Percentiles rank a stretch among this genome's conserved stretches.
phyloP scores from a whole-genome alignment of 2,797 vertebrate genomes.

The Lepilemur septentrionalis region DNA sequence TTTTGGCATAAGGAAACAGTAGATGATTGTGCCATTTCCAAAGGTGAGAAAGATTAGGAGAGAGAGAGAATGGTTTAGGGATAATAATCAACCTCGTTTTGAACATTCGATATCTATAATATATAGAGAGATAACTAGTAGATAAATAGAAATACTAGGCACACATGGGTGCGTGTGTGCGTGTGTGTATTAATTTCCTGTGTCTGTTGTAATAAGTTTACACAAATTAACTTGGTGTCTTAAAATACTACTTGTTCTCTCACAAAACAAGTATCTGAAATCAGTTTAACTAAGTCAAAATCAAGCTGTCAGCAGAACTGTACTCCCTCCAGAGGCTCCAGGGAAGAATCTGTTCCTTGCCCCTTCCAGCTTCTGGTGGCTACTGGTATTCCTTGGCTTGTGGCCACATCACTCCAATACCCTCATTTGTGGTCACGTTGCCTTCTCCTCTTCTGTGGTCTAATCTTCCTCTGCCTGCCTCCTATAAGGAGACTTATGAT shows the following conservation, averaged over 20 bases:
- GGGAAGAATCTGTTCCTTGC: not conserved
- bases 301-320: not conserved
- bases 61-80: not conserved
- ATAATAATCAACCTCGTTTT: not conserved
- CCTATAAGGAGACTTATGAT: not conserved
- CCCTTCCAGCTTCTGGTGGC: not conserved
- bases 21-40: not conserved
- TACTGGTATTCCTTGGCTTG: not conserved
- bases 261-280: no score
- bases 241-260: not conserved
- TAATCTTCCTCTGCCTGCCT: not conserved
- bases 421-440: not conserved
- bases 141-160: not conserved
- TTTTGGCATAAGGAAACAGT: not conserved
- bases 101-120: not conserved
- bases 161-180: not conserved
- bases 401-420: not conserved
- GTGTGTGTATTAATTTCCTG: not conserved
- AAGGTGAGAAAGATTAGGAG: not conserved
- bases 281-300: not conserved
- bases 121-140: not conserved
- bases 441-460: not conserved
- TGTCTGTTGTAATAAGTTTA: not conserved
- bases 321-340: not conserved
- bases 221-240: not conserved